These are phyloP conservation scores for Brenthis ino DNA, from an alignment of 2,888 invertebrate genomes.

Conservation along the genomic window DNA sequence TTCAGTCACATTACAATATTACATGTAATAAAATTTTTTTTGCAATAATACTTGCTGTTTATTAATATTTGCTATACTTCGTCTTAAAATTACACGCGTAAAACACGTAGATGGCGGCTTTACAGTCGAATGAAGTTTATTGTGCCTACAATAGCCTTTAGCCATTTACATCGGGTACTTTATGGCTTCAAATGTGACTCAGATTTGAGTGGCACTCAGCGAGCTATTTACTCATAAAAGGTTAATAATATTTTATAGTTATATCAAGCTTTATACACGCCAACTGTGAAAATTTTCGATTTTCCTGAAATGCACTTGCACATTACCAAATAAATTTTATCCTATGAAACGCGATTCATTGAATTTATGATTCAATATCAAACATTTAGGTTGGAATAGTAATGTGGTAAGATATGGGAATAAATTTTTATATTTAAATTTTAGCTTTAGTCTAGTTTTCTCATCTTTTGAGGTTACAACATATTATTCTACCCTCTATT, in stretches of 20 bases:
- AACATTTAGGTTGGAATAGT: no score
- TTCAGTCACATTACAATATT: no score
- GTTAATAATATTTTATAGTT: conserved; percentile 46
- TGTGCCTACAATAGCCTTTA: conserved; percentile 60
- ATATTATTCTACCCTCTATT: no score
- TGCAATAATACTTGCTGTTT: background rate
- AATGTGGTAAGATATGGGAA: no score
- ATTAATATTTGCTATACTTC: background rate
- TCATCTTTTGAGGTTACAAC: no score
- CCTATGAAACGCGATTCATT: background rate
- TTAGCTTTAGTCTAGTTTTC: no score
- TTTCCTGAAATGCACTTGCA: background rate
- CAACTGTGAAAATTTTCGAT: conserved; percentile 10
- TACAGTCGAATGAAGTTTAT: conserved; percentile 62
- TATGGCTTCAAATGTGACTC: conserved; percentile 69
- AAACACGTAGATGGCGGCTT: conserved; percentile 40
- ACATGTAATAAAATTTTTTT: background rate
- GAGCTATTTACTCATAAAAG: conserved; percentile 53
- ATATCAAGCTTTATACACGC: conserved; percentile 13
- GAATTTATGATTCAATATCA: background rate
- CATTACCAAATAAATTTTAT: background rate
- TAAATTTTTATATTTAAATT: no score
- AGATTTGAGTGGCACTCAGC: conserved; percentile 51
- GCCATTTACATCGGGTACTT: conserved; percentile 64
- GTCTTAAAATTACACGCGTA: conserved; percentile 12